Conservation (phyloP, 2,113 vertebrate species). For the Ammospiza nelsoni region DNA sequence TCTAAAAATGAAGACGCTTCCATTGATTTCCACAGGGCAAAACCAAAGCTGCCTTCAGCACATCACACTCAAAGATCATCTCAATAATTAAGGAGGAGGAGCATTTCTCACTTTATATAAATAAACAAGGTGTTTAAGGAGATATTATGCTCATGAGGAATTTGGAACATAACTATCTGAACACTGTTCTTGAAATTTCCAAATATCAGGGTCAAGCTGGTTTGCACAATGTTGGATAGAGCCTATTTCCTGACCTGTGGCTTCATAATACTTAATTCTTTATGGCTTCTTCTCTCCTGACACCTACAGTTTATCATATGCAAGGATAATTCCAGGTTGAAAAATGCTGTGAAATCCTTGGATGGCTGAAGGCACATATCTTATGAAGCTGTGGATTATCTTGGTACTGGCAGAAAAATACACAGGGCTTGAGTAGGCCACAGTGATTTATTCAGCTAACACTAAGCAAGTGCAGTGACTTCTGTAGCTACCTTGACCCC, state of each 20-base stretch:
- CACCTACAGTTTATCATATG: not conserved
- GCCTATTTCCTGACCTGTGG: not conserved
- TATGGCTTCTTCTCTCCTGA: not conserved
- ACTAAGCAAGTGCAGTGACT: not conserved
- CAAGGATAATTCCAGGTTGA: not conserved
- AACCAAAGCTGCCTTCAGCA: not conserved
- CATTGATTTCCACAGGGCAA: not conserved
- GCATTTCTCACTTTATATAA: not conserved
- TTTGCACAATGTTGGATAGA: not conserved
- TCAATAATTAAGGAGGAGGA: not conserved
- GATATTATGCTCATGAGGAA: not conserved
- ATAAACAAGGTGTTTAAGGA: not conserved
- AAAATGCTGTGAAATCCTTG: not conserved
- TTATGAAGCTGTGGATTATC: not conserved
- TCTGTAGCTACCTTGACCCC: not conserved
- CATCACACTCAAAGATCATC: not conserved
- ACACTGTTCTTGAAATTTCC: not conserved
- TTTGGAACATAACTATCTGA: not conserved
- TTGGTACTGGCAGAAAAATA: not conserved
- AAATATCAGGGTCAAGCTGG: rapidly evolving
- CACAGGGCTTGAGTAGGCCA: not conserved
- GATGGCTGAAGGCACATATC: not conserved
- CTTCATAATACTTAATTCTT: not conserved
- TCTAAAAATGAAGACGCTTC: not conserved
- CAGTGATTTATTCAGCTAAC: not conserved